A percentile compares a stretch with the other conserved stretches of the same genome.
Evolutionary conservation across 2,888 invertebrate species (phyloP).

Genomic region (Euplagia quadripunctaria): DNA sequence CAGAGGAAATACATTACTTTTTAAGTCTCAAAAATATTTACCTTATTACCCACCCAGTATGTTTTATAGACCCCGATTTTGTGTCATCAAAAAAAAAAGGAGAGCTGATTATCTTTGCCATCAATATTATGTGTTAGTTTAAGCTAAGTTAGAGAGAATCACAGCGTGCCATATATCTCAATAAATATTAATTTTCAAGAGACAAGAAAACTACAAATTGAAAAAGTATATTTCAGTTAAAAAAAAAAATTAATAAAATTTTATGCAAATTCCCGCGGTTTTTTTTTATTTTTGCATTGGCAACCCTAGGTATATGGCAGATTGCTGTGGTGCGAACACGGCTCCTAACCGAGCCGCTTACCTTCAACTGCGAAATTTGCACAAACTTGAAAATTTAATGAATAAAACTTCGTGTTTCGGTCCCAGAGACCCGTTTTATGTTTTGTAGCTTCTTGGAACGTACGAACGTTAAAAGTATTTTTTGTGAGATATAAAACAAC

Average conservation of each 20-base stretch:
- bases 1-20: slow-evolving; percentile 6
- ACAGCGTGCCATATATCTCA: too few species aligned
- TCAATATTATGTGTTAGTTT: too few species aligned
- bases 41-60: too few species aligned
- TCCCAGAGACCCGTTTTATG: slow-evolving; percentile 28
- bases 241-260: background rate
- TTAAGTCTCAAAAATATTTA: slow-evolving; percentile 9
- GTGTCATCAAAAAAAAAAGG: too few species aligned
- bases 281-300: background rate
- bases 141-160: too few species aligned
- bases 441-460: slow-evolving; percentile 15
- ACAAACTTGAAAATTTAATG: slow-evolving; percentile 79
- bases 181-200: background rate
- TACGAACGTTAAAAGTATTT: background rate
- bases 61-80: too few species aligned
- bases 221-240: background rate
- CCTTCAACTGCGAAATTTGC: slow-evolving; percentile 63
- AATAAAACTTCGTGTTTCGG: slow-evolving; percentile 58
- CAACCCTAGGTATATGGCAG: slow-evolving; percentile 4
- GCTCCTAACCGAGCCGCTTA: slow-evolving; percentile 67
- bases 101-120: too few species aligned
- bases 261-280: background rate
- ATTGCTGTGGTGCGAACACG: slow-evolving; percentile 15
- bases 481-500: background rate
- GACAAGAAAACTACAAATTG: background rate